Percentiles rank a stretch among this genome's conserved stretches.
phyloP scores from a whole-genome alignment of 2,888 invertebrate species.

The Apamea anceps region DNA sequence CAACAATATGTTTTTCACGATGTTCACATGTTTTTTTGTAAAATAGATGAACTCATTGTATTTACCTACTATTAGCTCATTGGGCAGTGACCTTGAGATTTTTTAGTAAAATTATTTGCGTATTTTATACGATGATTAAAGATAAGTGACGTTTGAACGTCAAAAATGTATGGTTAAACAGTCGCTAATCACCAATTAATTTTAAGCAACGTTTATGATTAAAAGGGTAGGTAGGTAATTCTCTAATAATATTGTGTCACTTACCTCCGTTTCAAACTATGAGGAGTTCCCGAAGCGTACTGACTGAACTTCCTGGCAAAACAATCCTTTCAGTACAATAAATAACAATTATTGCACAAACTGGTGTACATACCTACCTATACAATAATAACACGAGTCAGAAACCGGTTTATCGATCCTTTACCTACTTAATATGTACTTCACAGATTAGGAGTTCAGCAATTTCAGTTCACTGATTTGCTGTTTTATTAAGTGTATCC shows the following conservation, averaged over 20 bases:
- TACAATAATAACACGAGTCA: conserved; percentile 2
- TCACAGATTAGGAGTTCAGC: too few species aligned
- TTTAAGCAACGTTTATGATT: too few species aligned
- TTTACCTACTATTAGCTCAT: too few species aligned
- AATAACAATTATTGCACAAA: neutral
- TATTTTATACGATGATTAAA: too few species aligned
- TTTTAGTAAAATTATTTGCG: too few species aligned
- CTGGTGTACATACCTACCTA: neutral
- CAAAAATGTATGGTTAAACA: too few species aligned
- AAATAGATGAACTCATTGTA: too few species aligned
- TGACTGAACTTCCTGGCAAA: neutral
- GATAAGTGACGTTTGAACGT: too few species aligned
- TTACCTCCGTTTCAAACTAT: neutral
- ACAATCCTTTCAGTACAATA: neutral
- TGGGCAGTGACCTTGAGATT: too few species aligned
- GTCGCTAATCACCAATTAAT: too few species aligned
- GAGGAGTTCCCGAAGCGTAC: neutral
- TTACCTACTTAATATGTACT: neutral
- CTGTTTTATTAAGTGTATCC: neutral
- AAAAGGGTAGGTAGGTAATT: neutral
- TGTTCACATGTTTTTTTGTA: too few species aligned
- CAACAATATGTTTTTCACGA: too few species aligned
- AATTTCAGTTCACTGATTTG: neutral
- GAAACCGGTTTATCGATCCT: neutral
- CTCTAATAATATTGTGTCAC: neutral